Evolutionary conservation across 2,113 vertebrate genomes (phyloP).

Genomic region (Malurus elegans): DNA sequence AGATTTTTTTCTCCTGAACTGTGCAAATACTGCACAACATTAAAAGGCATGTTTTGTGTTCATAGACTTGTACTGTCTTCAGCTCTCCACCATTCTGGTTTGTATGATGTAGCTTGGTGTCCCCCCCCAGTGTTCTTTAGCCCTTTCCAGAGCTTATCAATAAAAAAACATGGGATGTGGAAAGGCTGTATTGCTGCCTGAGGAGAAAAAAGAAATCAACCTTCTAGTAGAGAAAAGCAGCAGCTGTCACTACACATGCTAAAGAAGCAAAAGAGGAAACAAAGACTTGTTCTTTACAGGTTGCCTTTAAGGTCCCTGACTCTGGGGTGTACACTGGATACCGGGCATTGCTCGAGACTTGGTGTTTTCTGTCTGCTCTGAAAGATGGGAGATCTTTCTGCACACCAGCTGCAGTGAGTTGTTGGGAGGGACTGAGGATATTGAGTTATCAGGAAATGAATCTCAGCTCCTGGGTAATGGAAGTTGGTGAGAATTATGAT

Average conservation of each 20-base stretch:
- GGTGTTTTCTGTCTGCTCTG: constrained; percentile 18
- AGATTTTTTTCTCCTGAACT: neutral
- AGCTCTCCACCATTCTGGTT: neutral
- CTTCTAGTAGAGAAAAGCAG: neutral
- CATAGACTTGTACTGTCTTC: neutral
- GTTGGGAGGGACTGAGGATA: neutral
- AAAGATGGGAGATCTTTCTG: constrained; percentile 14
- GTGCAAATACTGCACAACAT: neutral
- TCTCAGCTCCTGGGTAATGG: constrained; percentile 44
- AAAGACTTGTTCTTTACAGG: constrained; percentile 28
- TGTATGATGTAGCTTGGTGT: neutral
- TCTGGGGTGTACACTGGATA: constrained; percentile 20
- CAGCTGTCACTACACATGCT: neutral
- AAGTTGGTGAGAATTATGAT: neutral
- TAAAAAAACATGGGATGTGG: neutral
- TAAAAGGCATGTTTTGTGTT: neutral
- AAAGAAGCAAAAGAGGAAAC: constrained; percentile 59
- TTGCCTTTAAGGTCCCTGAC: constrained; percentile 70
- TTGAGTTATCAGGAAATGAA: neutral
- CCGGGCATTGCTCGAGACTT: constrained; percentile 19
- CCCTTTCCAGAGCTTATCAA: neutral
- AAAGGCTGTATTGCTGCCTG: neutral
- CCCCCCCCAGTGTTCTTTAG: neutral
- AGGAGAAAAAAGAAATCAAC: neutral
- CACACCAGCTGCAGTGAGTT: constrained; percentile 36